Percentiles rank a stretch among this genome's conserved stretches.
phyloP scores from a whole-genome alignment of 2,113 vertebrate genomes.

The Megaptera novaeangliae region DNA sequence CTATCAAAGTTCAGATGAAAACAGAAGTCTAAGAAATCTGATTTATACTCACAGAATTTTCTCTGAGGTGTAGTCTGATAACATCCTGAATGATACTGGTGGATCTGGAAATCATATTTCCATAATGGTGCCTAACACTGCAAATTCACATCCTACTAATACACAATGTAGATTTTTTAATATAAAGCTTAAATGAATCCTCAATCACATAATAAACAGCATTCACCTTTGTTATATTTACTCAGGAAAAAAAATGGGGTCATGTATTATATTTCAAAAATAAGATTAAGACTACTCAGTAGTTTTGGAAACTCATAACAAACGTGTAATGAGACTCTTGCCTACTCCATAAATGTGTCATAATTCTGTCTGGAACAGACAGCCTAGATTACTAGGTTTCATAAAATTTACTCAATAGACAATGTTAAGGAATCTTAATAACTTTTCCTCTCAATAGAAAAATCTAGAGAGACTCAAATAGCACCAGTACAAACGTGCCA shows the following conservation, averaged over 20 bases:
- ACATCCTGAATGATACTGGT: neutral
- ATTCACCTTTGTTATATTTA: neutral
- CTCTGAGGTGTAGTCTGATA: neutral
- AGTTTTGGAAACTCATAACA: neutral
- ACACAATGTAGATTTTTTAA: neutral
- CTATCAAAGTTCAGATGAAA: conserved; percentile 21
- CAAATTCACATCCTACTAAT: neutral
- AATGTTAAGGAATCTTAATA: neutral
- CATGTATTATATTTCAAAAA: conserved; percentile 5
- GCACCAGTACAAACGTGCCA: neutral
- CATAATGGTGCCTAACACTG: neutral
- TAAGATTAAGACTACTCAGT: neutral
- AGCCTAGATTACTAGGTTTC: neutral
- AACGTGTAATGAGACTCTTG: neutral
- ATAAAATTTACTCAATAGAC: neutral
- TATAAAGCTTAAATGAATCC: neutral
- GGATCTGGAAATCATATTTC: neutral
- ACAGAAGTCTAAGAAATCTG: neutral
- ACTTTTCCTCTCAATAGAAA: neutral
- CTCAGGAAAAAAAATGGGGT: neutral
- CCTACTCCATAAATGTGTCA: neutral
- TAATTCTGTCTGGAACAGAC: neutral
- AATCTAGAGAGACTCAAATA: neutral
- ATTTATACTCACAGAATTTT: neutral
- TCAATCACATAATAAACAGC: neutral